Evolutionary conservation across 2,113 vertebrate genomes (phyloP).

Genomic region (Ciconia boyciana): DNA sequence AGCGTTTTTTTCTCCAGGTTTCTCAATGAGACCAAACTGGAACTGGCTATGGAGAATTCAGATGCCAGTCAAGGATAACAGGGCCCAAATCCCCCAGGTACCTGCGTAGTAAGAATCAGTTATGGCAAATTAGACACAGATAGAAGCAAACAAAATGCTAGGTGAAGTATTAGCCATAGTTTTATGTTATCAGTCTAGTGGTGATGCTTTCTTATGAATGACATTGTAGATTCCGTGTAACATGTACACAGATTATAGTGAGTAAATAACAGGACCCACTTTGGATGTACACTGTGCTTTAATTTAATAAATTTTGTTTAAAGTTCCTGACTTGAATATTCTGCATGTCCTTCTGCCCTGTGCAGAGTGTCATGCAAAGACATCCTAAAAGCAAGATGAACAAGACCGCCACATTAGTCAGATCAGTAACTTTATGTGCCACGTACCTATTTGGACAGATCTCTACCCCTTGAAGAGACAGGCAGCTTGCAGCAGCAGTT

Average conservation of each 20-base stretch:
- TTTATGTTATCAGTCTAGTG: not conserved
- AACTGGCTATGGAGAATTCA: not conserved
- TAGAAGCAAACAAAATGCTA: not conserved
- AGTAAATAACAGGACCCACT: not conserved
- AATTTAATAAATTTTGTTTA: not conserved
- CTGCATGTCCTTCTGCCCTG: not conserved
- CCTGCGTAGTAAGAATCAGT: not conserved
- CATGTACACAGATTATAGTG: not conserved
- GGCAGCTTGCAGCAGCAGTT: not conserved
- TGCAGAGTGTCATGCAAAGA: not conserved
- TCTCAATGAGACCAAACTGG: not conserved
- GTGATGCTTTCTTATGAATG: not conserved
- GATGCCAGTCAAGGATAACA: not conserved
- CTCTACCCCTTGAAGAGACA: not conserved
- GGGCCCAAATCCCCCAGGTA: not conserved
- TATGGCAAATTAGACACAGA: not conserved
- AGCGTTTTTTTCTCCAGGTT: not conserved
- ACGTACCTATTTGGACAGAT: not conserved
- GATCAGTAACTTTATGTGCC: not conserved
- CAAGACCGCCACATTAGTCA: not conserved
- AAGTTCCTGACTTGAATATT: not conserved
- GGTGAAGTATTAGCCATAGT: not conserved
- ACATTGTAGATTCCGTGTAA: not conserved
- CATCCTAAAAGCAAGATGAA: not conserved
- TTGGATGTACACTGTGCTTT: not conserved